phyloP scores from a whole-genome alignment of 2,888 invertebrate species.

The Eubasilissa splendida region DNA sequence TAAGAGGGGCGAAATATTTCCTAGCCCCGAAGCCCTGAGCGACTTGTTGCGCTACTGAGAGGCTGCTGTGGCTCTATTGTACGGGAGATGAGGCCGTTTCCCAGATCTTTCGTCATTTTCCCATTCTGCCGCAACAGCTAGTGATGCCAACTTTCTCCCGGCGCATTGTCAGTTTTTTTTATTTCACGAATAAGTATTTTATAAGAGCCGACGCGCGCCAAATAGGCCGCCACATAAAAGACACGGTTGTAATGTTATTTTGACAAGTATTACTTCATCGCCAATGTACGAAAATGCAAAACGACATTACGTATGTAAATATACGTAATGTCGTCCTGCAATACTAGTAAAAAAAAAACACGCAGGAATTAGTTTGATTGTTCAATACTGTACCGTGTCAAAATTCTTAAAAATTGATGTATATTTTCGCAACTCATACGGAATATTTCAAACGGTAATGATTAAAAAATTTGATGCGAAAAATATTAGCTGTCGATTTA shows the following conservation, averaged over 20 bases:
- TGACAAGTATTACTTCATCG: conserved; percentile 35
- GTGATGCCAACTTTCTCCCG: conserved; percentile 50
- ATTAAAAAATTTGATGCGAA: too few relatives aligned
- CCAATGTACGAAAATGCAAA: conserved; percentile 21
- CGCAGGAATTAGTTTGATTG: not conserved
- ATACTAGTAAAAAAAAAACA: not conserved
- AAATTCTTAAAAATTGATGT: not conserved
- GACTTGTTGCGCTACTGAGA: too few relatives aligned
- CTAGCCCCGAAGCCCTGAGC: too few relatives aligned
- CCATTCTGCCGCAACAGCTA: conserved; percentile 42
- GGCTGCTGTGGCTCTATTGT: conserved; percentile 38
- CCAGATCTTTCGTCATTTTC: conserved; percentile 55
- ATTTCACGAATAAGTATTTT: conserved; percentile 26
- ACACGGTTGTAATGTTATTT: conserved; percentile 32
- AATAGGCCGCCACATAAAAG: conserved; percentile 28
- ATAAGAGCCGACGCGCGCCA: conserved; percentile 29
- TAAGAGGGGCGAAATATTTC: too few relatives aligned
- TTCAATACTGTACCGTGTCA: conserved; percentile 8
- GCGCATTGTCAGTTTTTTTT: conserved; percentile 44
- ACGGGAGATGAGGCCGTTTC: conserved; percentile 44
- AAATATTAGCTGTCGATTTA: too few relatives aligned
- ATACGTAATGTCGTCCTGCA: not conserved
- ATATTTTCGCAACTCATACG: too few relatives aligned
- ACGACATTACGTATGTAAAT: conserved; percentile 22
- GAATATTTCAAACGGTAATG: too few relatives aligned